Conservation (phyloP, 2,888 invertebrate genomes). For the Microctonus aethiopoides region DNA sequence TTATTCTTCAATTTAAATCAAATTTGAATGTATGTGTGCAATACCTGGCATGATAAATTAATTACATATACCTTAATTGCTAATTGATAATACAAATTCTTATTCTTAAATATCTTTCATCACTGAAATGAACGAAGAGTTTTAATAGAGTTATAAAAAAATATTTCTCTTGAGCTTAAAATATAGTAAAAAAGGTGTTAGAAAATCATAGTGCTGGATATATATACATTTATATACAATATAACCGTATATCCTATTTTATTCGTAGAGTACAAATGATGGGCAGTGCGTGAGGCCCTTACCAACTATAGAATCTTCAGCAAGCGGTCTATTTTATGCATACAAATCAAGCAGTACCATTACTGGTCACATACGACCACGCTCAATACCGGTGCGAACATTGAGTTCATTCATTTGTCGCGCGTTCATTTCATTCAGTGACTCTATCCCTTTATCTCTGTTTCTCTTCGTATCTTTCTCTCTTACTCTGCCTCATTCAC, state of each 20-base stretch:
- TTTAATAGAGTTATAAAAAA: neutral
- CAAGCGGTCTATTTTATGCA: slow-evolving; percentile 23
- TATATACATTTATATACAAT: neutral
- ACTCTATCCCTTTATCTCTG: slow-evolving; percentile 13
- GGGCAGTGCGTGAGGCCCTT: slow-evolving; percentile 9
- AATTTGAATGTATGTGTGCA: neutral
- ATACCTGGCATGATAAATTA: slow-evolving; percentile 16
- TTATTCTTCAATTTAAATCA: neutral
- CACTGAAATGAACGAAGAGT: neutral
- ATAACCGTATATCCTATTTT: slow-evolving; percentile 23
- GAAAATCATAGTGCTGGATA: neutral
- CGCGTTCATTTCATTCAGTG: slow-evolving; percentile 32
- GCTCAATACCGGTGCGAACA: slow-evolving; percentile 32
- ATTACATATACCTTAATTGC: neutral
- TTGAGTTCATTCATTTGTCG: slow-evolving; percentile 33
- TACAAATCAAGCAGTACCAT: slow-evolving; percentile 28
- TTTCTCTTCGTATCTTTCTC: neutral
- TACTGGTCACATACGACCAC: slow-evolving; percentile 29
- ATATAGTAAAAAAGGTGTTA: neutral
- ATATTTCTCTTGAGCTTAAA: neutral
- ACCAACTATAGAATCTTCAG: slow-evolving; percentile 22
- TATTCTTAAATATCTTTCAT: neutral
- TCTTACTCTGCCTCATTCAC: neutral
- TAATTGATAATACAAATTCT: neutral
- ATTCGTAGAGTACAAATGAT: slow-evolving; percentile 8